Base-by-base conservation (phyloP, 2,888 invertebrate species). In the Norana najaformis region DNA sequence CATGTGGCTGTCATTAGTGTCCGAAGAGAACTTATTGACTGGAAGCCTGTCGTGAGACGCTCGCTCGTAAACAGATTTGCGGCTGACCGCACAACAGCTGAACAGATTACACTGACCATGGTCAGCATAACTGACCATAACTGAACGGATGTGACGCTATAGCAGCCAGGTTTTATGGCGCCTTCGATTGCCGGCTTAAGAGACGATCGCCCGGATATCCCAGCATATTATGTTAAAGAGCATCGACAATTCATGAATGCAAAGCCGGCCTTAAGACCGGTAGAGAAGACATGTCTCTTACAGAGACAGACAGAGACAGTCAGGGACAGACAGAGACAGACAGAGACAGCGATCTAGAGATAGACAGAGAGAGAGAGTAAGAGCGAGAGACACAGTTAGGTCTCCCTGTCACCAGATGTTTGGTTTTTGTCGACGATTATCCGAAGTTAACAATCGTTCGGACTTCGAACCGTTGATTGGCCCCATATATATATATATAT, bases 1-100 rank as follows among this genome's bases (percentile, higher is more conserved):
- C 69, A 69, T 69, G 69, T 69, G 69, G n/a, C n/a, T 30, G 69
- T 69, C 69, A n/a, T 69, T 69, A 69, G 69, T 69, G 69, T 69
- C 69, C 69, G 69, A n/a, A 69, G 69, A 69, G 69, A n/a, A 69
- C 69, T 69, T 69, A 69, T 69, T 69, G 69, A 69, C 69, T 69
- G 69, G 69, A n/a, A 11, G 69, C 30, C 69, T n/a, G 69, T n/a
- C 30, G n/a, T 69, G 69, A 69, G 69, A 69, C 69, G 69, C n/a
- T n/a, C 69, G 69, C 30, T n/a, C 69, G 69, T n/a, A 69, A 69
- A 69, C 69, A 69, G 69, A 69, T 69, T 69, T 69, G 69, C 69
- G n/a, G n/a, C 69, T 69, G 69, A 69, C 69, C 69, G 69, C 69
- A 69, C 69, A 69, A 69, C 69, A 69, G 69, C 69, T 69, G 69